phyloP scores from a whole-genome alignment of 2,797 vertebrate species.

The Mormyrops boulengeri region DNA sequence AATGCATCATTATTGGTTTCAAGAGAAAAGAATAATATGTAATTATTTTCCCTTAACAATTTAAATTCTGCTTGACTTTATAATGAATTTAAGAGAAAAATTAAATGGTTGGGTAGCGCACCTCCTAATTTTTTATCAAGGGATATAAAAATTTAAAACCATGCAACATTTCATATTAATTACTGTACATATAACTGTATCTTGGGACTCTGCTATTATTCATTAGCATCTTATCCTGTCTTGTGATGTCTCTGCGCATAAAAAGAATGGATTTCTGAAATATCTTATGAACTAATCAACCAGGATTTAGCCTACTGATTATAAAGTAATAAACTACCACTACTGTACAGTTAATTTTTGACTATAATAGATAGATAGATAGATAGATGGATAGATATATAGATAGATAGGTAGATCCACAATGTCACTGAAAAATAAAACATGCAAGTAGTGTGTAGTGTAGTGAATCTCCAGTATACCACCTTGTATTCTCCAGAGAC shows the following conservation, averaged over 20 bases:
- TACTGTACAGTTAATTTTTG: neutral
- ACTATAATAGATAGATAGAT: neutral
- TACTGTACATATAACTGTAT: neutral
- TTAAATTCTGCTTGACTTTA: neutral
- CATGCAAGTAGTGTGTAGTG: neutral
- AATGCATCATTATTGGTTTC: neutral
- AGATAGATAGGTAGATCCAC: neutral
- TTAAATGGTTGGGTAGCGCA: neutral
- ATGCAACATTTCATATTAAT: slow-evolving; percentile 8
- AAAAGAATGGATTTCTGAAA: neutral
- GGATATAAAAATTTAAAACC: slow-evolving; percentile 2
- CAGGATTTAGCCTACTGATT: neutral
- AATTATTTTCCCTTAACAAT: neutral
- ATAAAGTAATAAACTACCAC: neutral
- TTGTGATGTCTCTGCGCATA: neutral
- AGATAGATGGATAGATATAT: neutral
- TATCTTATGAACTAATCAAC: neutral
- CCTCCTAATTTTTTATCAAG: slow-evolving; percentile 1
- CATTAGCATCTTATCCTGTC: neutral
- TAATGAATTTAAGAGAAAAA: neutral
- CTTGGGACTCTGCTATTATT: neutral
- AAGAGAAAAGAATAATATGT: slow-evolving; percentile 1
- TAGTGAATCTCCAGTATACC: neutral
- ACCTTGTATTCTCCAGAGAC: neutral
- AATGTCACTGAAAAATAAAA: neutral